Evolutionary conservation across 1,140 invertebrate species (phyloP).

Genomic region (Archivesica marissinica): DNA sequence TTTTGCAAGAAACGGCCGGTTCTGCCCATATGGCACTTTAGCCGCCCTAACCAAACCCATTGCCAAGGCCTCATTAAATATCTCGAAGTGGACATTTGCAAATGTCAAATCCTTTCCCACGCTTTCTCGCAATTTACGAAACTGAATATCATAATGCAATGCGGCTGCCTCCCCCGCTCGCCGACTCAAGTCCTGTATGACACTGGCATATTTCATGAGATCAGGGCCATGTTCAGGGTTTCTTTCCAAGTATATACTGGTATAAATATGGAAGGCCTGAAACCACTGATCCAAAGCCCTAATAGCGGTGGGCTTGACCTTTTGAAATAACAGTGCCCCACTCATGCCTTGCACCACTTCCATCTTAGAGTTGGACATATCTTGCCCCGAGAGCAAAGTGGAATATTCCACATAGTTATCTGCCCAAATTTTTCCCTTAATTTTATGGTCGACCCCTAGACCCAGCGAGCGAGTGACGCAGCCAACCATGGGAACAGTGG

Average conservation of each 20-base stretch:
- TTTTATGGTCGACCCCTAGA: no score
- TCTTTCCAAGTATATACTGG: slow-evolving; percentile 39
- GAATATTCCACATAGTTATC: slow-evolving; percentile 32
- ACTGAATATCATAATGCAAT: slow-evolving; percentile 34
- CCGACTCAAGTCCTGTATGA: slow-evolving; percentile 7
- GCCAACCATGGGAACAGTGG: no score
- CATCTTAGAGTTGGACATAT: slow-evolving; percentile 15
- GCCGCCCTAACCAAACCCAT: no score
- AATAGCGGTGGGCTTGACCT: neutral
- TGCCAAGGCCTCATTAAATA: no score
- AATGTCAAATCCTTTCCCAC: neutral
- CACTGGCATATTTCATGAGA: slow-evolving; percentile 20
- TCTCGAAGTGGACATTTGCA: no score
- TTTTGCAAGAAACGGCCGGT: no score
- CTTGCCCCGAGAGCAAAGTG: neutral
- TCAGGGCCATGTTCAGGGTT: slow-evolving; percentile 15
- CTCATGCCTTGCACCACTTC: slow-evolving; percentile 6
- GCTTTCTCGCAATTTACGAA: neutral
- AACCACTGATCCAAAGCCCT: slow-evolving; percentile 41
- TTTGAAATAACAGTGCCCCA: neutral
- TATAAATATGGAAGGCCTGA: slow-evolving; percentile 33
- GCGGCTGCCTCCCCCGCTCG: slow-evolving; percentile 27
- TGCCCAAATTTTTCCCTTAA: slow-evolving; percentile 57
- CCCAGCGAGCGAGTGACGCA: no score
- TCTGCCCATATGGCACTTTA: no score